These are phyloP conservation scores for Trilocha varians DNA, from an alignment of 2,888 invertebrate species.

Conservation along the genomic window DNA sequence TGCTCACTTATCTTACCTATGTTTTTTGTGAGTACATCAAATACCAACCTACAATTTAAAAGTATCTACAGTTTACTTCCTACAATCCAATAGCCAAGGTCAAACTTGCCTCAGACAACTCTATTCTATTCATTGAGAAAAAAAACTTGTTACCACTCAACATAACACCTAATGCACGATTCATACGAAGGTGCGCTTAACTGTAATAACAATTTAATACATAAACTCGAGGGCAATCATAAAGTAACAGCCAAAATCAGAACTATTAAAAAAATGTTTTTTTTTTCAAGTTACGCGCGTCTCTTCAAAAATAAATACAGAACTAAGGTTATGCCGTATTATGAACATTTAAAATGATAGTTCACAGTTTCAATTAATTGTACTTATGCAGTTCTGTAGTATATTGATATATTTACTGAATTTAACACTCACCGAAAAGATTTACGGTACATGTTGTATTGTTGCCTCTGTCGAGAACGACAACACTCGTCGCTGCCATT, in stretches of 20 bases:
- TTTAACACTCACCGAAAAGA: constrained; percentile 86
- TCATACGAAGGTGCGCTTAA: constrained; percentile 5
- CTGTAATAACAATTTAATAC: not conserved
- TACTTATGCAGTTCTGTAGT: constrained; percentile 6
- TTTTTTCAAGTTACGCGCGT: constrained; percentile 63
- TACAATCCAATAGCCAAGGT: constrained; percentile 73
- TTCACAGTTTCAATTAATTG: constrained; percentile 2
- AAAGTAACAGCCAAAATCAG: not conserved
- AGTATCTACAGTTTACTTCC: constrained; percentile 71
- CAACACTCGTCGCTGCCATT: constrained; percentile 93
- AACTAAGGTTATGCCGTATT: constrained; percentile 45
- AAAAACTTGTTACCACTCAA: constrained; percentile 54
- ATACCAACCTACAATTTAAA: constrained; percentile 71
- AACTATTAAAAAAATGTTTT: constrained; percentile 13
- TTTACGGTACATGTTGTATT: constrained; percentile 97
- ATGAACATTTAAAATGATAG: constrained; percentile 1
- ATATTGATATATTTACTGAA: constrained; percentile 13
- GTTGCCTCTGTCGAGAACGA: constrained; percentile 95
- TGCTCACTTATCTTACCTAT: constrained; percentile 33
- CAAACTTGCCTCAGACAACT: constrained; percentile 60
- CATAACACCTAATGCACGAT: constrained; percentile 22
- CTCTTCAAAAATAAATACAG: constrained; percentile 46
- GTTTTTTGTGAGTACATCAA: constrained; percentile 70
- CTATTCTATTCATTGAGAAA: constrained; percentile 57
- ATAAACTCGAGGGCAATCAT: not conserved